Evolutionary conservation across 53 echinoderm and acorn worm genomes (phyloP), one percentile per base, ranked within the genome.

Genomic region (Holothuria leucospilota): DNA sequence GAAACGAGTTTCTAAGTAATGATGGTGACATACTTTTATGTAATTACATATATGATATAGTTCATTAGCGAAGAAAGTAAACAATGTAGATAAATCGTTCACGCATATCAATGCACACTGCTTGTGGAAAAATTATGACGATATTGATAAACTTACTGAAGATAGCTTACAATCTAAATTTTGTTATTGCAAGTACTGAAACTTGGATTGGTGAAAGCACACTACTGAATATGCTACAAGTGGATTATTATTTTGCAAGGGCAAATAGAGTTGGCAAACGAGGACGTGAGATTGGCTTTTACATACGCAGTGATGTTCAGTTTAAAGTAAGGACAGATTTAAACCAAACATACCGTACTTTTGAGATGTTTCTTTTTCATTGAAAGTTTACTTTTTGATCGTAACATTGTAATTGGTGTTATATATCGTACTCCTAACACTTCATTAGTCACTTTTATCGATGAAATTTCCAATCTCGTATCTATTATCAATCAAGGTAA

Each of bases 101-200:
- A 71, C 41, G 20, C 46, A 41, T 71, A 71, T 71, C 20, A 41
- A 71, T 71, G 39, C 71, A 34, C 5, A 30, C 41, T 42, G 39
- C 13, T 39, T 71, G 13, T 39, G 71, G 46, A 34, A 71, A 71
- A 71, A 71, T 71, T 16, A 42, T 41, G 30, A 71, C 29, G 39
- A 71, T 41, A 5, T 41, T 34, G 0, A 21, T 6, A 0, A 71
- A 21, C 39, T 28, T 20, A 29, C 3, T 69, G 2, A 69, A 14
- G 11, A 69, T 29, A 2, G 8, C 20, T 30, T 69, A 29, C 18
- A 29, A 20, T 69, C 70, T 29, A 29, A 12, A 13, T 4, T 71
- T 42, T 9, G 4, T 71, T n/a, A 1, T 71, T 71, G 42, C 71
- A 10, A 34, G 34, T 71, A 34, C 71, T 34, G 18, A 34, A 38